Percentiles rank a stretch among this genome's conserved stretches.
Conservation (phyloP, 2,888 invertebrate species). For the Liopterus haemorrhoidalis region DNA sequence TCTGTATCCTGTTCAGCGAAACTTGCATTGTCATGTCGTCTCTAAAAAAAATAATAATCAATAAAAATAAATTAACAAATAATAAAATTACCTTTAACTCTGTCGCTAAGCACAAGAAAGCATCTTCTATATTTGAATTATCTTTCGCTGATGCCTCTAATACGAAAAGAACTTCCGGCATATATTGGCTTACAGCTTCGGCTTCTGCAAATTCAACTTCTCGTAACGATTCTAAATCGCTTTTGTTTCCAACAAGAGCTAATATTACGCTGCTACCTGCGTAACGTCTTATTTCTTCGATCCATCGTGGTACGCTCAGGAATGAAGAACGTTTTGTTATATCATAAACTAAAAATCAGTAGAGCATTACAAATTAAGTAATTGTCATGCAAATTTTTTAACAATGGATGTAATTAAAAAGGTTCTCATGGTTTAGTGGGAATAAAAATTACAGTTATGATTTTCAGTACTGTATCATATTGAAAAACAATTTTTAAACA, state of each 20-base stretch:
- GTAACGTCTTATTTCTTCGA: constrained; percentile 91
- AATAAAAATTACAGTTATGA: constrained; percentile 14
- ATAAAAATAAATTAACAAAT: constrained; percentile 13
- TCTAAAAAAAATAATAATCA: constrained; percentile 49
- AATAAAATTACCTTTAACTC: constrained; percentile 66
- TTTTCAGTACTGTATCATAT: no score
- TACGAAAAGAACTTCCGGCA: constrained; percentile 80
- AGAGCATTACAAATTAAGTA: no score
- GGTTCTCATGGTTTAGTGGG: constrained; percentile 2
- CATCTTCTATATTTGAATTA: constrained; percentile 84
- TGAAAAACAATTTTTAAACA: neutral
- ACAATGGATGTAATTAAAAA: constrained; percentile 5
- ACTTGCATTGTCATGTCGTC: constrained; percentile 66
- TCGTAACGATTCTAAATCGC: constrained; percentile 72
- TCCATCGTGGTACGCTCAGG: constrained; percentile 87
- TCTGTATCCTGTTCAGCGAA: constrained; percentile 58
- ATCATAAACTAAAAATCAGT: constrained; percentile 71
- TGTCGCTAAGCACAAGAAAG: constrained; percentile 78
- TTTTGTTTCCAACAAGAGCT: constrained; percentile 88
- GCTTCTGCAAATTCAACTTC: constrained; percentile 85
- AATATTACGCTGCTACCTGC: constrained; percentile 88
- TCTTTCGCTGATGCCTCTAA: constrained; percentile 88
- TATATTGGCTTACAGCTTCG: constrained; percentile 76
- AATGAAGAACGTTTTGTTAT: constrained; percentile 90
- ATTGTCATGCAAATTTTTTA: constrained; percentile 14